Evolutionary conservation across 2,113 vertebrate genomes (phyloP).

Genomic region (Phasianus colchicus): DNA sequence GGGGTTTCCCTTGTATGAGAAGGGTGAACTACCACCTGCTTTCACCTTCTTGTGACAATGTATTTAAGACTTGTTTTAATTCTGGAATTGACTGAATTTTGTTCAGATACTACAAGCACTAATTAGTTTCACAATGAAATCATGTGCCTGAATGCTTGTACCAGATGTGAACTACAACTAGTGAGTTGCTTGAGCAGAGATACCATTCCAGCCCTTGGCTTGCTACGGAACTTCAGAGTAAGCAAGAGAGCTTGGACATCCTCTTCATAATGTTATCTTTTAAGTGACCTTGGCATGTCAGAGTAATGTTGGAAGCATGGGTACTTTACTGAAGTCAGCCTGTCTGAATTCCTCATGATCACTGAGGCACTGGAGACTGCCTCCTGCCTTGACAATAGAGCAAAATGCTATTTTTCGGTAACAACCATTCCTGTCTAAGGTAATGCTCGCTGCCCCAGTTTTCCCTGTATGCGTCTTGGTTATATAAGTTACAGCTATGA

Average conservation of each 20-base stretch:
- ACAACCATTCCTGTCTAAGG: not conserved
- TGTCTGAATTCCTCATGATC: not conserved
- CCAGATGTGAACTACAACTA: not conserved
- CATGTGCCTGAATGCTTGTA: not conserved
- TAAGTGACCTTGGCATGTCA: not conserved
- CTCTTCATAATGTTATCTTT: not conserved
- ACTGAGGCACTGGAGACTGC: not conserved
- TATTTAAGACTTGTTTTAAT: not conserved
- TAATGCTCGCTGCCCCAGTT: not conserved
- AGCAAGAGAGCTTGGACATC: not conserved
- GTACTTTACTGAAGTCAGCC: not conserved
- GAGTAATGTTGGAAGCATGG: not conserved
- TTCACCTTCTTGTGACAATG: not conserved
- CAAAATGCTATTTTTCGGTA: not conserved
- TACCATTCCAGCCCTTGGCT: not conserved
- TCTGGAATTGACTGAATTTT: not conserved
- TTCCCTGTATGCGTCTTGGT: not conserved
- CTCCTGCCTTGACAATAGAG: conserved; percentile 21
- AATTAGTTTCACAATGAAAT: not conserved
- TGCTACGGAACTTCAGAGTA: not conserved
- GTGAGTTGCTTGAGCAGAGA: not conserved
- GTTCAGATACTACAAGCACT: accelerated
- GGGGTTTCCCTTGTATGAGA: not conserved
- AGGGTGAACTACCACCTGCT: not conserved
- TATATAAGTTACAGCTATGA: conserved; percentile 1